Evolutionary conservation across 2,888 invertebrate genomes (phyloP).

Genomic region (Mythimna impura): DNA sequence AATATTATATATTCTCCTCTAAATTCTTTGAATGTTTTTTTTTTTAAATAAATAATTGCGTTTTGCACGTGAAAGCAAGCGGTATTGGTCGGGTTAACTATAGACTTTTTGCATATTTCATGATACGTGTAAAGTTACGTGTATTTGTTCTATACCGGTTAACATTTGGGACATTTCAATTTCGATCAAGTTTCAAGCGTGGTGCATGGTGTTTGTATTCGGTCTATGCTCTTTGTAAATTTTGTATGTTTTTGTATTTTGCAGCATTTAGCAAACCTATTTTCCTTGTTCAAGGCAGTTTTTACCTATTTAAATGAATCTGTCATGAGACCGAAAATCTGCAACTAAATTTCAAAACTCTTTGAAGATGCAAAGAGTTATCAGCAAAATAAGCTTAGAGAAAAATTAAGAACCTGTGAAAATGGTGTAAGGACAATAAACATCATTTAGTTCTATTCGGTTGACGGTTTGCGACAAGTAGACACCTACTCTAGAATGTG

Average conservation of each 20-base stretch:
- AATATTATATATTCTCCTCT: too few species aligned
- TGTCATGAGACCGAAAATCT: too few species aligned
- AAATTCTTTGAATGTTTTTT: conserved; percentile 35
- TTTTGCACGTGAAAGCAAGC: background rate
- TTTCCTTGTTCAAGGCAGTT: background rate
- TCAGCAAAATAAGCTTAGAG: too few species aligned
- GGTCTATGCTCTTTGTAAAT: background rate
- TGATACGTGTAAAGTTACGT: background rate
- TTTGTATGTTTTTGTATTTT: too few species aligned
- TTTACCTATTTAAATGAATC: too few species aligned
- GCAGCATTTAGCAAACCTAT: background rate
- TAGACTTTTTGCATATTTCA: conserved; percentile 7
- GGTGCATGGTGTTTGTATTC: background rate
- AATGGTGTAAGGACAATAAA: too few species aligned
- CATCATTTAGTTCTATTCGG: background rate
- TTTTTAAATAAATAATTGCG: conserved; percentile 24
- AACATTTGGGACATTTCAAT: conserved; percentile 3
- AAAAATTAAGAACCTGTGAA: too few species aligned
- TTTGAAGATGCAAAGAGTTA: too few species aligned
- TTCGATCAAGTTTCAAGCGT: background rate
- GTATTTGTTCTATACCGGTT: background rate
- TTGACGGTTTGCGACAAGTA: background rate
- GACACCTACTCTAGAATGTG: background rate
- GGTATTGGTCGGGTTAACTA: background rate
- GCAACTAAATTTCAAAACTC: too few species aligned